Base-by-base conservation (phyloP, 2,113 vertebrate genomes). In the Platanista minor region DNA sequence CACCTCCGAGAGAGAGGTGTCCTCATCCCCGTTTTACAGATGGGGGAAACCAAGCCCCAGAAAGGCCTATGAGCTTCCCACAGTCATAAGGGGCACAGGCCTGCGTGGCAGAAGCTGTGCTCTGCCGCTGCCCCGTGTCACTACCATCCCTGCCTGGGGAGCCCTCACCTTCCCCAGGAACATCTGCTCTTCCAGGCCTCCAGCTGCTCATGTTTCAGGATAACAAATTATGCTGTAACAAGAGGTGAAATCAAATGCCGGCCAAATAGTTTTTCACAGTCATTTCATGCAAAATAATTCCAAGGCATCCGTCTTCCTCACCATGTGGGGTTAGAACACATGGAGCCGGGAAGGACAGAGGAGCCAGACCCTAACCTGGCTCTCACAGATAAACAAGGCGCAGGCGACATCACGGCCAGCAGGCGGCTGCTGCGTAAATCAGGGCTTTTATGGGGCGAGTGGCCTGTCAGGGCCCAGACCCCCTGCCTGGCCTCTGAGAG, bases 381-480 rank as follows among this genome's bases (percentile, higher is more conserved):
- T 93, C 54, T 78, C 69, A 11, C 64, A 89, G 89, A 69, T 85
- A 86, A 98, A 97, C 96, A 97, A 93, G 84, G 84, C 64, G 36
- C 96, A 91, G 69, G 86, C 5, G 92, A 64, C 80, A 90, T 92
- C 43, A 23, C 2, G 67, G 97, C 80, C 87, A 93, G 62, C 59
- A 95, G 94, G 90, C 49, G 39, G 94, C 92, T 91, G 90, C 86
- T 75, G 90, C 80, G 91, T 94, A 96, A 98, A 98, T 98, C 93
- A 91, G 0, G 0, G 29, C 27, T 97, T 97, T 98, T 98, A 97
- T 49, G 66, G 94, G 87, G 46, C 89, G 78, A 33, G 97, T 91
- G 95, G 90, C 96, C 94, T 97, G 98, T 97, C 97, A 98, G 94
- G 90, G 96, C 64, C 66, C 95, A 97, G 96, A 49, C 17, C 97